These are phyloP conservation scores for Ylistrum balloti DNA, from an alignment of 1,140 invertebrate genomes.

Conservation along the genomic window DNA sequence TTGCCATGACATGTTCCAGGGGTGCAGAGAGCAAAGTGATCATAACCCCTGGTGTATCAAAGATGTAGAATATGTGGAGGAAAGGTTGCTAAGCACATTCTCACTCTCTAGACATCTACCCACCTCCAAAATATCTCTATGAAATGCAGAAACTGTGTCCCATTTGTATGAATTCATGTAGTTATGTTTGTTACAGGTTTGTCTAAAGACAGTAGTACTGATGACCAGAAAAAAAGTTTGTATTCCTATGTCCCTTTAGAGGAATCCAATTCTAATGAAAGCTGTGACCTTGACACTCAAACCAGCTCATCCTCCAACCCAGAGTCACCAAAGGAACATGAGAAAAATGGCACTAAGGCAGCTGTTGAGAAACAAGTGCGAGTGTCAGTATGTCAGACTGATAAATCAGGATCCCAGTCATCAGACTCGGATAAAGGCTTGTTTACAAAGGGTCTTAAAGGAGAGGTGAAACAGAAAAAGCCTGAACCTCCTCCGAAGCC, in stretches of 20 bases:
- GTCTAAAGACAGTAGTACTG: not conserved
- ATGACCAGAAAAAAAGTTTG: not conserved
- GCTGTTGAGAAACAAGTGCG: constrained; percentile 53
- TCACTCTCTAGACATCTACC: too few relatives aligned
- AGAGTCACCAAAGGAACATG: constrained; percentile 61
- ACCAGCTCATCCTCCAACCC: constrained; percentile 63
- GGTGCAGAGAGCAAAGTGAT: too few relatives aligned
- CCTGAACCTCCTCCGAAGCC: constrained; percentile 66
- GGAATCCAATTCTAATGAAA: constrained; percentile 2
- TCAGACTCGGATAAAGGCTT: constrained; percentile 9
- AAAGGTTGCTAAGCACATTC: too few relatives aligned
- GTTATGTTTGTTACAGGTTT: not conserved
- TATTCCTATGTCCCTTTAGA: not conserved
- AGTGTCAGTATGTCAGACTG: constrained; percentile 2
- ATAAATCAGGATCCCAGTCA: constrained; percentile 44
- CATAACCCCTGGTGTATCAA: too few relatives aligned
- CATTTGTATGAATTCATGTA: too few relatives aligned
- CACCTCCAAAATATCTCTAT: too few relatives aligned
- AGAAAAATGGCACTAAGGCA: constrained; percentile 47
- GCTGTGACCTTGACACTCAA: constrained; percentile 16
- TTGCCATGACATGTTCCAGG: too few relatives aligned
- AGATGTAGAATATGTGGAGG: too few relatives aligned
- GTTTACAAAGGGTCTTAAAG: not conserved
- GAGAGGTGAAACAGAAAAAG: constrained; percentile 7
- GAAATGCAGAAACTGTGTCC: too few relatives aligned